These are phyloP conservation scores for Drosophila erecta DNA, from an alignment of 1,140 invertebrate genomes.

Conservation along the genomic window DNA sequence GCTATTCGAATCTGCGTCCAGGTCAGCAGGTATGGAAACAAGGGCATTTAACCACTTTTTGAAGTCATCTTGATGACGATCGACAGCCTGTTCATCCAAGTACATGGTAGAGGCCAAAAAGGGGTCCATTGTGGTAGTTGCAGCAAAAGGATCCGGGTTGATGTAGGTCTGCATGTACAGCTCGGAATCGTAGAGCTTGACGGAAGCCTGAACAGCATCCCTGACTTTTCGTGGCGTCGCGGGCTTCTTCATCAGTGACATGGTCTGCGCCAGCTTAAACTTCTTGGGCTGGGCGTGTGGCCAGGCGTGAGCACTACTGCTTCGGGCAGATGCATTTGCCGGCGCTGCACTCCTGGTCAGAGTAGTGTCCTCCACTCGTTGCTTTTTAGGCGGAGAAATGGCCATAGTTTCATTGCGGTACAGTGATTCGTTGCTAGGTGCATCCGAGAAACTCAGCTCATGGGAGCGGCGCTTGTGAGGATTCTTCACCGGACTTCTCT, in stretches of 20 bases:
- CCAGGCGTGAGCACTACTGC: constrained; percentile 51
- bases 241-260: constrained; percentile 67
- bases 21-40: constrained; percentile 91
- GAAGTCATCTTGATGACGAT: constrained; percentile 92
- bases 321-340: constrained; percentile 51
- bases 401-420: constrained; percentile 31
- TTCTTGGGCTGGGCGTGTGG: constrained; percentile 63
- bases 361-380: constrained; percentile 51
- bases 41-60: constrained; percentile 95
- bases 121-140: constrained; percentile 88
- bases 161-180: constrained; percentile 75
- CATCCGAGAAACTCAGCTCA: constrained; percentile 72
- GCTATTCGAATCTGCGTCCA: constrained; percentile 87
- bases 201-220: constrained; percentile 15
- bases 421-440: constrained; percentile 68
- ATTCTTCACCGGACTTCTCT: constrained; percentile 35
- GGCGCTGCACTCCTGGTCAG: constrained; percentile 17
- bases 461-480: constrained; percentile 64
- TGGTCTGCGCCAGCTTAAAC: constrained; percentile 60
- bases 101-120: constrained; percentile 89
- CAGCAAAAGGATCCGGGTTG: constrained; percentile 87
- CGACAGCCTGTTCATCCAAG: constrained; percentile 92
- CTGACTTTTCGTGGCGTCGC: constrained; percentile 49
- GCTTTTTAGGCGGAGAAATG: constrained; percentile 73
- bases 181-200: constrained; percentile 77